Evolutionary conservation across 2,113 vertebrate genomes (phyloP).

Genomic region (Stegastes partitus): DNA sequence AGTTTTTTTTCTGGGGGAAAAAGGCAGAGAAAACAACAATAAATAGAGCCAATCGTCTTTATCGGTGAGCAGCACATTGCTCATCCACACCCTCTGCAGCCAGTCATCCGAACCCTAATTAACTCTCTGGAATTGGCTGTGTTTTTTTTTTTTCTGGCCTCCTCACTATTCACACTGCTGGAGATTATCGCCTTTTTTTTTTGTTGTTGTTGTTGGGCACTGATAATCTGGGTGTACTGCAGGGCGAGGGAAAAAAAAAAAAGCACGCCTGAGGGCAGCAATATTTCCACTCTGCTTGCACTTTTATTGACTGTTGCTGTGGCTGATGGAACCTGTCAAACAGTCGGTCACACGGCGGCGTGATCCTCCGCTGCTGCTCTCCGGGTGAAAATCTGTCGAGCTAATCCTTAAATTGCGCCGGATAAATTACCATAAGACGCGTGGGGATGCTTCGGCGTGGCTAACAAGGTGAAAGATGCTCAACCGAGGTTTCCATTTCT

Average conservation of each 20-base stretch:
- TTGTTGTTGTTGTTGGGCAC: conserved; percentile 46
- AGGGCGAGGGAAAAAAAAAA: conserved; percentile 35
- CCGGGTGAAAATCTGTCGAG: conserved; percentile 28
- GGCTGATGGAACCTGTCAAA: conserved; percentile 37
- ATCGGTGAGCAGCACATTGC: conserved; percentile 77
- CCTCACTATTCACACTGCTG: conserved; percentile 50
- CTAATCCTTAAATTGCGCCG: conserved; percentile 5
- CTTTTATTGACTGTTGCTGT: conserved; percentile 39
- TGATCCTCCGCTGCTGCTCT: conserved; percentile 11
- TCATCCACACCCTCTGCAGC: conserved; percentile 71
- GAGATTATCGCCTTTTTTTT: conserved; percentile 59
- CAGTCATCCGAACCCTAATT: conserved; percentile 76
- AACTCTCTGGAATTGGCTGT: conserved; percentile 74
- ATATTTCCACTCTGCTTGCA: conserved; percentile 58
- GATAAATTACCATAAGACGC: conserved; percentile 3
- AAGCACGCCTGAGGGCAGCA: conserved; percentile 46
- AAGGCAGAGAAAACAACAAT: conserved; percentile 61
- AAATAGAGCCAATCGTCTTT: conserved; percentile 73
- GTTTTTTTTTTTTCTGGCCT: conserved; percentile 44
- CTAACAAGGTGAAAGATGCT: neutral
- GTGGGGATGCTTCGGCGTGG: conserved; percentile 1
- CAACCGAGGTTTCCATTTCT: conserved; percentile 44
- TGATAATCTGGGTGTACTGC: conserved; percentile 57
- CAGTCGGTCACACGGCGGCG: conserved; percentile 36
- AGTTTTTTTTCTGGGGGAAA: neutral